A percentile compares a stretch with the other conserved stretches of the same genome.
Evolutionary conservation across 92 coral and sea anemone species (phyloP).

Genomic region (Desmophyllum pertusum): DNA sequence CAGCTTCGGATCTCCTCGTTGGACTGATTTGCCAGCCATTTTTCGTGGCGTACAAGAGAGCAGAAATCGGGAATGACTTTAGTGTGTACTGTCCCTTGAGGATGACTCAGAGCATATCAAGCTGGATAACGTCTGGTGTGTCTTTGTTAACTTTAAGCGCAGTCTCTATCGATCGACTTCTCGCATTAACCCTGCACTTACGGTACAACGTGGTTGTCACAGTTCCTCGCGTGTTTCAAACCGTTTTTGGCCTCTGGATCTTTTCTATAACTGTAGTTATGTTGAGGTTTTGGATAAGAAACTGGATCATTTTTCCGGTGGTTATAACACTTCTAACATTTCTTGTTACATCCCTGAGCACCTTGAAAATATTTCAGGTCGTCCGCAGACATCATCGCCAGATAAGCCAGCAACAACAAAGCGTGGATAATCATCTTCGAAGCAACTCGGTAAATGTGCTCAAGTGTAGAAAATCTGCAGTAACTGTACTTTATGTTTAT

Average conservation of each 20-base stretch:
- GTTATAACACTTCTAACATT: slow-evolving; percentile 7
- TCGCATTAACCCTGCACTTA: slow-evolving; percentile 33
- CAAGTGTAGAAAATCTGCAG: slow-evolving; percentile 47
- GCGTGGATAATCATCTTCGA: not conserved
- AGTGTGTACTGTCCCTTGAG: slow-evolving; percentile 17
- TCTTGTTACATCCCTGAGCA: not conserved
- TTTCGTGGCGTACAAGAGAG: slow-evolving; percentile 29
- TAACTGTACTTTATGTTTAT: slow-evolving; percentile 41
- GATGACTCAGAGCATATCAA: not conserved
- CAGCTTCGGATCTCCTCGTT: slow-evolving; percentile 39
- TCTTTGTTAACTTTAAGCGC: slow-evolving; percentile 31
- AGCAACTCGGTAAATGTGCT: not conserved
- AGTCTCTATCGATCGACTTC: slow-evolving; percentile 35
- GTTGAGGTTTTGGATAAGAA: slow-evolving; percentile 14
- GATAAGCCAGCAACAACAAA: not conserved
- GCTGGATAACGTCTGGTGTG: slow-evolving; percentile 38
- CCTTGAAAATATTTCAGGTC: slow-evolving; percentile 29
- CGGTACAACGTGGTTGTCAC: slow-evolving; percentile 36
- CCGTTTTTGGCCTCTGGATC: slow-evolving; percentile 14
- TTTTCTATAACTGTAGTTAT: not conserved
- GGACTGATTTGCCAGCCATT: slow-evolving; percentile 32
- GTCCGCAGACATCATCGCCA: slow-evolving; percentile 25
- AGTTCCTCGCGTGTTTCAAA: slow-evolving; percentile 4
- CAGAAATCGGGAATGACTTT: slow-evolving; percentile 6
- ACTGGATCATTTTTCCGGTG: slow-evolving; percentile 27